Evolutionary conservation across 2,888 invertebrate species (phyloP).

Genomic region (Apamea epomidion): DNA sequence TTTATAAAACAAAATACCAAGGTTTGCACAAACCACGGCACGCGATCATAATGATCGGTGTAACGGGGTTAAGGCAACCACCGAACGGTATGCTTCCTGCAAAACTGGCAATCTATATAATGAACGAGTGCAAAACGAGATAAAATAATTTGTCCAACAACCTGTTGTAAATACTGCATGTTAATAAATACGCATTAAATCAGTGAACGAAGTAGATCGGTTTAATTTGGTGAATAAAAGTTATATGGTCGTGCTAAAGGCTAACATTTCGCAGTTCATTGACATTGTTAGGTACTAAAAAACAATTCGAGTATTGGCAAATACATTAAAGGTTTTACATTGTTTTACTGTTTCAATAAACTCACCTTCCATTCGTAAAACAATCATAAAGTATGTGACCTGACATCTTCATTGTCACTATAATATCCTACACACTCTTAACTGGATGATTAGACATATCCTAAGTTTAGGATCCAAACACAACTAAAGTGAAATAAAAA

Average conservation of each 20-base stretch:
- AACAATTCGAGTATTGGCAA: background rate
- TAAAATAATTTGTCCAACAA: constrained; percentile 53
- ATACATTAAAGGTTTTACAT: background rate
- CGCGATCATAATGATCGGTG: constrained; percentile 75
- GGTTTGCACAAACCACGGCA: constrained; percentile 73
- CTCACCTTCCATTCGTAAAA: background rate
- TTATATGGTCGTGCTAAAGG: constrained; percentile 21
- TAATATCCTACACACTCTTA: too few species aligned
- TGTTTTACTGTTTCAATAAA: background rate
- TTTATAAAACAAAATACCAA: constrained; percentile 67
- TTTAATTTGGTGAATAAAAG: background rate
- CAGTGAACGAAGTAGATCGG: constrained; percentile 10
- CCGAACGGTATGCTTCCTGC: constrained; percentile 77
- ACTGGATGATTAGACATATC: background rate
- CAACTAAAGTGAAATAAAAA: background rate
- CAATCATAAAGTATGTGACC: background rate
- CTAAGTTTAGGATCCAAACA: background rate
- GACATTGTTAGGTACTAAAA: constrained; percentile 4
- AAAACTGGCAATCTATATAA: constrained; percentile 69
- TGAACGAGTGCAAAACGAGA: constrained; percentile 54
- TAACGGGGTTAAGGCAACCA: constrained; percentile 84
- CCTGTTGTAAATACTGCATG: constrained; percentile 21
- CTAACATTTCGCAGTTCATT: constrained; percentile 39
- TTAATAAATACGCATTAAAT: constrained; percentile 8
- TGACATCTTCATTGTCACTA: too few species aligned